A percentile compares a stretch with the other conserved stretches of the same genome.
Conservation (phyloP, 2,888 invertebrate genomes). For the Yponomeuta cagnagella region DNA sequence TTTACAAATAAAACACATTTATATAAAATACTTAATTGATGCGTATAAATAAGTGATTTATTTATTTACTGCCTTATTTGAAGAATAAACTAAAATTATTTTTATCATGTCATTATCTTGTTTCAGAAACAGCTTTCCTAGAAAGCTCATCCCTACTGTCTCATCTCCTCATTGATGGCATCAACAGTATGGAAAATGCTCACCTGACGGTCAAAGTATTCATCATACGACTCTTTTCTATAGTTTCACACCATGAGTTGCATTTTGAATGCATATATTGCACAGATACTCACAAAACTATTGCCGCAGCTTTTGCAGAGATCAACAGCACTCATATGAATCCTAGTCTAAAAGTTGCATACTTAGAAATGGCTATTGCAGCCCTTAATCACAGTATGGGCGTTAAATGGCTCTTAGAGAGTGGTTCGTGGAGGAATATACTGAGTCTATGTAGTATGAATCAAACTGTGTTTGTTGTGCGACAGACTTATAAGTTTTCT, state of each 20-base stretch:
- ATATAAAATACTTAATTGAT: too few species aligned
- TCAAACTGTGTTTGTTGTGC: slow-evolving; percentile 82
- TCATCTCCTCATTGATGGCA: slow-evolving; percentile 42
- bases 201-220: slow-evolving; percentile 73
- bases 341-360: slow-evolving; percentile 80
- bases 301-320: slow-evolving; percentile 39
- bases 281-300: slow-evolving; percentile 40
- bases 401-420: slow-evolving; percentile 78
- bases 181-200: slow-evolving; percentile 36
- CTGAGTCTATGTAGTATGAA: slow-evolving; percentile 78
- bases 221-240: slow-evolving; percentile 77
- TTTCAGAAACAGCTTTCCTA: slow-evolving; percentile 50
- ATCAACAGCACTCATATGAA: slow-evolving; percentile 52
- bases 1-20: too few species aligned
- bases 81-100: too few species aligned
- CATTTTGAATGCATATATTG: slow-evolving; percentile 74
- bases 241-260: slow-evolving; percentile 75
- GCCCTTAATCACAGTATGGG: slow-evolving; percentile 79
- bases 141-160: slow-evolving; percentile 40
- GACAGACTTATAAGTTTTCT: slow-evolving; percentile 80
- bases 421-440: slow-evolving; percentile 79
- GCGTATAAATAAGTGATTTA: too few species aligned
- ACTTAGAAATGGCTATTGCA: slow-evolving; percentile 77
- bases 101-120: slow-evolving; percentile 19
- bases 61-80: too few species aligned